Evolutionary conservation across 1,140 invertebrate genomes (phyloP), one percentile per base, ranked within the genome.

Genomic region (Antheraea mylitta): DNA sequence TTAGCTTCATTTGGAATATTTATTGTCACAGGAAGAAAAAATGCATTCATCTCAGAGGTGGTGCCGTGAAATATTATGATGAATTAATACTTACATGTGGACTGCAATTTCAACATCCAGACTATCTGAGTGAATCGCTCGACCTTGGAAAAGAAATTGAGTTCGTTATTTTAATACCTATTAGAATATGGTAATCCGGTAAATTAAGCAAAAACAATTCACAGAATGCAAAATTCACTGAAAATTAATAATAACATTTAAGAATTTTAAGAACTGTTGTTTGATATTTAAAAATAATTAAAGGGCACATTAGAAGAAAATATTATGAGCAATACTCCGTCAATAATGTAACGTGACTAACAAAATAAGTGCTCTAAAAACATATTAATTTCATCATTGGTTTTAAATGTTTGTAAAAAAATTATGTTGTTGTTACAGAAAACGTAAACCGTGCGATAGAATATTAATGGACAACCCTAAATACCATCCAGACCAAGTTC

Each of bases 41-140:
- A 77, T 91, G 91, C 58, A 90, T 95, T 3, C 78, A 90, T 6
- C 81, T 95, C 2, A 92, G 93, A 78, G 86, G 91, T 9, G 90
- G 92, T 30, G 90, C 89, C 4, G 81, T 90, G 3, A 81, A 95
- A 48, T 86, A 83, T 19, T 96, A 95, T 72, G 95, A 95, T 78
- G 93, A 94, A 71, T 79, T 96, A 10, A 86, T 95, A 7, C 71
- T 96, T 36, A 93, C 94, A 5, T 93, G 93, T 71, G 95, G 94
- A 0, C 80, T 93, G 36, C 94, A 95, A 74, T 95, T 94, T 74
- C 92, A 93, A 70, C 92, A 87, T 74, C 94, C 94, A 0, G 83
- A 89, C 13, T 92, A 92, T 72, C 70, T 83, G 66, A 77, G 83
- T 67, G 71, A 92, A 45, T 71, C 85, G 1, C 36, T 85, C 30